phyloP scores from a whole-genome alignment of 2,797 vertebrate species.

The Cossypha dichroa region DNA sequence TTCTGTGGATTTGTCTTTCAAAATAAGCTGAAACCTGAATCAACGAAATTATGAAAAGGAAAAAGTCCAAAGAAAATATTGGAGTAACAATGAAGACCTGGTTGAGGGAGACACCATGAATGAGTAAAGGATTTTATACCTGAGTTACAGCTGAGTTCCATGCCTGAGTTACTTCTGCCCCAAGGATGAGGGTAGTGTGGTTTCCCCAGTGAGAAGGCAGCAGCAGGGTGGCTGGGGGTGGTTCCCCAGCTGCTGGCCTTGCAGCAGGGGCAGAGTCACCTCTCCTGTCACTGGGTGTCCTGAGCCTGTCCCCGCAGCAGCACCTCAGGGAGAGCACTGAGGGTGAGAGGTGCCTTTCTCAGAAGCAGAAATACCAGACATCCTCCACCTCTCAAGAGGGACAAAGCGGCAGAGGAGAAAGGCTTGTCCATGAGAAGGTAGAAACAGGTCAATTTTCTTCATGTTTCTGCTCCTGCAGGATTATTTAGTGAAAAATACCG shows the following conservation, averaged over 20 bases:
- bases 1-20: background rate
- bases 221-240: background rate
- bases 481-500: background rate
- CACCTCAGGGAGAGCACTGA: background rate
- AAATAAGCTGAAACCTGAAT: background rate
- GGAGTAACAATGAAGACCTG: background rate
- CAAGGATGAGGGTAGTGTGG: background rate
- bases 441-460: background rate
- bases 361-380: background rate
- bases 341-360: background rate
- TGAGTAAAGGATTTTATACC: background rate
- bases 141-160: background rate
- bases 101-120: background rate
- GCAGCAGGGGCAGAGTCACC: background rate
- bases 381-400: accelerated
- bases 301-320: background rate
- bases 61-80: background rate
- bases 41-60: background rate
- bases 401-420: background rate
- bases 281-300: background rate
- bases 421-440: background rate
- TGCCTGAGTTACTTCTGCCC: background rate
- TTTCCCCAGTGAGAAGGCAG: background rate
- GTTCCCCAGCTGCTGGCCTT: background rate
- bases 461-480: background rate